Conservation (phyloP, 1,140 invertebrate species). For the Aphidius ervi region DNA sequence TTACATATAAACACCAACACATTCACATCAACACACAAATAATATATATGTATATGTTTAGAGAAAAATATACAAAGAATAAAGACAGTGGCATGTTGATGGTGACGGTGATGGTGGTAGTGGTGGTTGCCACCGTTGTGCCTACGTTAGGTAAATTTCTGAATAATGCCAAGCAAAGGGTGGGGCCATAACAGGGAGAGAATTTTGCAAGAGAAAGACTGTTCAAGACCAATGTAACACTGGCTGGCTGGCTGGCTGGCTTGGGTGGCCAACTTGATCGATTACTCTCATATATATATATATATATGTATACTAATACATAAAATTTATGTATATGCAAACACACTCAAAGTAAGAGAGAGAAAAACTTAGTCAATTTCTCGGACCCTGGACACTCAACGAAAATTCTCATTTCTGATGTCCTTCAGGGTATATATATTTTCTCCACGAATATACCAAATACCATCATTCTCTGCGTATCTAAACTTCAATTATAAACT, state of each 20-base stretch:
- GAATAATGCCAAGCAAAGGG: not conserved
- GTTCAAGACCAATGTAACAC: slow-evolving; percentile 26
- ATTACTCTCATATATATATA: slow-evolving; percentile 39
- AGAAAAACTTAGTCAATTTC: not conserved
- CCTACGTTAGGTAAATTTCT: slow-evolving; percentile 13
- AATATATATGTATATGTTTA: no score
- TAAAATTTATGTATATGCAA: not conserved
- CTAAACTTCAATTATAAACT: slow-evolving; percentile 23
- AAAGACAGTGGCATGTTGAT: not conserved
- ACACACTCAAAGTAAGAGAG: not conserved
- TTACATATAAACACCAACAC: no score
- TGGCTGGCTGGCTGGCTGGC: slow-evolving; percentile 25
- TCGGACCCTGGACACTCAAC: slow-evolving; percentile 16
- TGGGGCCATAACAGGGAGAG: slow-evolving; percentile 7
- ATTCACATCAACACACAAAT: no score
- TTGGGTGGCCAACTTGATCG: slow-evolving; percentile 38
- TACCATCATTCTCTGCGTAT: slow-evolving; percentile 15
- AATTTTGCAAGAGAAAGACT: slow-evolving; percentile 24
- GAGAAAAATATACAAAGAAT: no score
- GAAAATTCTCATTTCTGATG: slow-evolving; percentile 9
- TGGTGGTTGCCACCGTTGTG: slow-evolving; percentile 4
- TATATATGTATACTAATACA: slow-evolving; percentile 29
- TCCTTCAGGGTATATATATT: slow-evolving; percentile 13
- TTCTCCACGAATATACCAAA: not conserved
- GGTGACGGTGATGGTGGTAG: slow-evolving; percentile 8